Evolutionary conservation across 2,888 invertebrate genomes (phyloP).

Genomic region (Drosophila histrio): DNA sequence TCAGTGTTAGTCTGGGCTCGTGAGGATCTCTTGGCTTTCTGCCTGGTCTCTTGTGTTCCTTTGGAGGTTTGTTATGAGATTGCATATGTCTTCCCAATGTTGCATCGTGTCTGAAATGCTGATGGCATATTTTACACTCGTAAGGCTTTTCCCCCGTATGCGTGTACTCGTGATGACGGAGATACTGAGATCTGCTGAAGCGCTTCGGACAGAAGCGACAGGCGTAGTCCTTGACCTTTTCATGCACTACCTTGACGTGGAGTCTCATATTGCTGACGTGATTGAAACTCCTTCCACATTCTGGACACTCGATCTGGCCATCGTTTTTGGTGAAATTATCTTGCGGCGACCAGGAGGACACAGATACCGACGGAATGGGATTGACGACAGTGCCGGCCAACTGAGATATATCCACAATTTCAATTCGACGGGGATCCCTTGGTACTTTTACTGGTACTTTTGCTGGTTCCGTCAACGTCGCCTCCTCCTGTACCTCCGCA

Average conservation of each 20-base stretch:
- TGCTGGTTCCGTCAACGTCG: neutral
- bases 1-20: conserved; percentile 27
- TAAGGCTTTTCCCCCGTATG: conserved; percentile 83
- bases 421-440: conserved; percentile 75
- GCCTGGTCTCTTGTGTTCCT: conserved; percentile 32
- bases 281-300: conserved; percentile 81
- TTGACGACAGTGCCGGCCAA: conserved; percentile 79
- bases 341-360: conserved; percentile 81
- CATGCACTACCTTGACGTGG: conserved; percentile 81
- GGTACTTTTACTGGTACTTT: conserved; percentile 45
- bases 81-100: conserved; percentile 81
- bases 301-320: conserved; percentile 81
- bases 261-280: conserved; percentile 80
- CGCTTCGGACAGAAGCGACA: conserved; percentile 82
- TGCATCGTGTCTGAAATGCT: conserved; percentile 80
- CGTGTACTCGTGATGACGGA: conserved; percentile 83
- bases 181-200: conserved; percentile 82
- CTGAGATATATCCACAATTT: conserved; percentile 78
- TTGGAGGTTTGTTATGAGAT: conserved; percentile 70
- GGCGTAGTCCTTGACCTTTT: conserved; percentile 81
- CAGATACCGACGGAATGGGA: conserved; percentile 78
- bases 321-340: conserved; percentile 82
- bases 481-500: neutral
- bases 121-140: conserved; percentile 76
- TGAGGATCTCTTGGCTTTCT: neutral